These are phyloP conservation scores for Eupithecia inturbata DNA, from an alignment of 2,888 invertebrate species.

Conservation along the genomic window DNA sequence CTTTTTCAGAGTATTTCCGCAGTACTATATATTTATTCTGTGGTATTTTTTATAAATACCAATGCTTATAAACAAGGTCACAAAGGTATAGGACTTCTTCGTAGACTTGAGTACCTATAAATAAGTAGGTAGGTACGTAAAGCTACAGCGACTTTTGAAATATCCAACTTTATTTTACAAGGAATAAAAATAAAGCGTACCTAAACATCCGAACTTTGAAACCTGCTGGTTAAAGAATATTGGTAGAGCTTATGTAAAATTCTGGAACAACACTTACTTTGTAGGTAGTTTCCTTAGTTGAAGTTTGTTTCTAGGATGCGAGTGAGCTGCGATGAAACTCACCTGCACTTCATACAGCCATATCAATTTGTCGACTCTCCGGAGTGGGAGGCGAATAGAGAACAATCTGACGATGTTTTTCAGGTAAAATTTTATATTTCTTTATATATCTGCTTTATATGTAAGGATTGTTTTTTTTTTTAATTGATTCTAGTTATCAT, in stretches of 20 bases:
- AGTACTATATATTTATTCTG: too few species aligned
- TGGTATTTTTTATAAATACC: not conserved
- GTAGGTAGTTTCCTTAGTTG: conserved; percentile 10
- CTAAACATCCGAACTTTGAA: not conserved
- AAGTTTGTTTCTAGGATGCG: conserved; percentile 84
- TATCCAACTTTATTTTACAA: not conserved
- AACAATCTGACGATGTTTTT: conserved; percentile 90
- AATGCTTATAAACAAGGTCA: not conserved
- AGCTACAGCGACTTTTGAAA: not conserved
- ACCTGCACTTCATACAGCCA: conserved; percentile 90
- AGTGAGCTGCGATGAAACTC: conserved; percentile 92
- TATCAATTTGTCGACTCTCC: conserved; percentile 96
- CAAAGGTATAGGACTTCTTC: not conserved
- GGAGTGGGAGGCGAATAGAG: conserved; percentile 93
- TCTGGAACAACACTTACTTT: conserved; percentile 4
- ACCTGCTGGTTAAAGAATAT: not conserved
- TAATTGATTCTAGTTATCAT: too few species aligned
- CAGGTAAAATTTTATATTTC: conserved; percentile 79
- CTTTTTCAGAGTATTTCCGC: not conserved
- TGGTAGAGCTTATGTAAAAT: conserved; percentile 1
- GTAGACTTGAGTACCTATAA: conserved; percentile 2
- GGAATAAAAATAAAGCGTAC: not conserved
- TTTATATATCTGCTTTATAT: not conserved
- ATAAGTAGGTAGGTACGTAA: not conserved
- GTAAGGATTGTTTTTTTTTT: too few species aligned